These are phyloP conservation scores for Uloborus plumipes DNA, from an alignment of 2,888 invertebrate genomes.

Conservation along the genomic window DNA sequence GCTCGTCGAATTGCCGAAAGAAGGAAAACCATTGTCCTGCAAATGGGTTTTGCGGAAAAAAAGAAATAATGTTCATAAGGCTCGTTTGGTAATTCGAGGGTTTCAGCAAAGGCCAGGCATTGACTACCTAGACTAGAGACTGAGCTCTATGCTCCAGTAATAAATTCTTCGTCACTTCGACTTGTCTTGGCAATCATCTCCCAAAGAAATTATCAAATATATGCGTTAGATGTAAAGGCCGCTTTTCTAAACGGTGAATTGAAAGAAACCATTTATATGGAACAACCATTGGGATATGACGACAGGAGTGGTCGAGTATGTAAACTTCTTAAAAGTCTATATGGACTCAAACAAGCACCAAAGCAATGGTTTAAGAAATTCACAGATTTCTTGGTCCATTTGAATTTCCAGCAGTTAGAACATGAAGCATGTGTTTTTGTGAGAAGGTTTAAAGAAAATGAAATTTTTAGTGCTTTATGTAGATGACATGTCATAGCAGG, in stretches of 20 bases:
- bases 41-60: constrained; percentile 64
- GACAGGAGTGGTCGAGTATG: constrained; percentile 33
- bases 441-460: background rate
- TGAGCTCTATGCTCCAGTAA: constrained; percentile 15
- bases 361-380: constrained; percentile 18
- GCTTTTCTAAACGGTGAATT: constrained; percentile 48
- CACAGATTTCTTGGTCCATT: constrained; percentile 2
- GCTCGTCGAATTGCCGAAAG: constrained; percentile 56
- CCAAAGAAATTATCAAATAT: constrained; percentile 4
- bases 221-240: constrained; percentile 21
- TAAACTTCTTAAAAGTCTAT: no score
- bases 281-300: constrained; percentile 43
- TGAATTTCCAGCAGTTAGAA: constrained; percentile 8
- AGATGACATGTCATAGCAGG: constrained; percentile 5
- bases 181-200: background rate
- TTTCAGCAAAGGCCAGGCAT: constrained; percentile 17
- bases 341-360: constrained; percentile 25
- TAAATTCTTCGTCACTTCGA: background rate
- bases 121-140: no score
- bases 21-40: constrained; percentile 60
- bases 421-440: constrained; percentile 19
- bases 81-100: constrained; percentile 2
- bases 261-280: constrained; percentile 49
- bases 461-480: constrained; percentile 13
- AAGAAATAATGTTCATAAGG: constrained; percentile 9